Conservation (phyloP, 2,888 invertebrate genomes). For the Camponotus fellah region DNA sequence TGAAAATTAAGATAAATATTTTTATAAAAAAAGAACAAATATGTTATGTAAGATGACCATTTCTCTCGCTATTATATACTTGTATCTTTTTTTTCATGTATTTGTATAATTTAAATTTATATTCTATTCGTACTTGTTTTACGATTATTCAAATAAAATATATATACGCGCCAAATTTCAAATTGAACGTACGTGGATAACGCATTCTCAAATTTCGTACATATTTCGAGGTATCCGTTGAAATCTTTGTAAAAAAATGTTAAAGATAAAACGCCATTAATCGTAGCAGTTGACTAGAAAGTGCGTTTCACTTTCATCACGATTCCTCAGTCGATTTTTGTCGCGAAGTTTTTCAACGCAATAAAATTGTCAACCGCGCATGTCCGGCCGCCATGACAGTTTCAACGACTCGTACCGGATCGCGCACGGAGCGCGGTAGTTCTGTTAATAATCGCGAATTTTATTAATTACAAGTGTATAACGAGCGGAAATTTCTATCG, state of each 20-base stretch:
- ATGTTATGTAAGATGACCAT: too few relatives aligned
- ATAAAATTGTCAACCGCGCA: not conserved
- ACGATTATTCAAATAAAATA: not conserved
- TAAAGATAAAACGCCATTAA: not conserved
- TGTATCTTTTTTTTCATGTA: too few relatives aligned
- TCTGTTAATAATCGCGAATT: not conserved
- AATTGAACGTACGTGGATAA: not conserved
- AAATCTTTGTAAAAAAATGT: not conserved
- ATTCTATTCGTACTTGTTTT: too few relatives aligned
- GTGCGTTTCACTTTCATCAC: not conserved
- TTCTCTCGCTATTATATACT: too few relatives aligned
- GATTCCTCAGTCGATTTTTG: not conserved
- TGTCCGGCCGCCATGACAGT: conserved; percentile 9
- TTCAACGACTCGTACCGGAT: too few relatives aligned
- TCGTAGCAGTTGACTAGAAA: not conserved
- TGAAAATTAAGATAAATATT: too few relatives aligned
- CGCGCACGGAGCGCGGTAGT: not conserved
- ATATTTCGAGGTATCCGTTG: not conserved
- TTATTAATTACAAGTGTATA: not conserved
- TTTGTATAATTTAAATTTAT: too few relatives aligned
- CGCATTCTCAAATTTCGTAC: not conserved
- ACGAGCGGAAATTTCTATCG: not conserved
- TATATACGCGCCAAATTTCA: not conserved
- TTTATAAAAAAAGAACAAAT: too few relatives aligned
- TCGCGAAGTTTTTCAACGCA: not conserved